These are phyloP conservation scores for Oxygymnocypris stewartii DNA, from an alignment of 2,113 vertebrate species.

Conservation along the genomic window DNA sequence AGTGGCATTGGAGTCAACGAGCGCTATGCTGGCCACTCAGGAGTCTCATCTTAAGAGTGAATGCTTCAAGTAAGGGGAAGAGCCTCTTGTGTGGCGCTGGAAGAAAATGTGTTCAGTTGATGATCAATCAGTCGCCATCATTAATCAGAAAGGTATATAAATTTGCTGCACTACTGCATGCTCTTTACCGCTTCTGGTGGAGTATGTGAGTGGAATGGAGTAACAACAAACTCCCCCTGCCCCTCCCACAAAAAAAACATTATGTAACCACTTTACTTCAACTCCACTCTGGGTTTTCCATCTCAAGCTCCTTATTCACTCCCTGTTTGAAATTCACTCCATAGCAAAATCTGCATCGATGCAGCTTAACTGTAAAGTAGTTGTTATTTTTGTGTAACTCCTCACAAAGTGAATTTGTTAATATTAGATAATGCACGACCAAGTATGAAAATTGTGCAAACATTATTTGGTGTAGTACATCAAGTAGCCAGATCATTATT, in stretches of 20 bases:
- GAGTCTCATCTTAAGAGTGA: background rate
- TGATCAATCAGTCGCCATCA: background rate
- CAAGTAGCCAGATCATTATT: too few species aligned
- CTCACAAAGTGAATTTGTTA: too few species aligned
- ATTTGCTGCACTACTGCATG: conserved; percentile 11
- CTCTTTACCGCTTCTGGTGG: background rate
- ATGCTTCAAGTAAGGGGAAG: background rate
- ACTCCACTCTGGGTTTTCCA: background rate
- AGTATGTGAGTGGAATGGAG: background rate
- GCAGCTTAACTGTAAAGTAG: too few species aligned
- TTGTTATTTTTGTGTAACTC: too few species aligned
- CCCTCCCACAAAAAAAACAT: background rate
- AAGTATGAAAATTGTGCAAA: too few species aligned
- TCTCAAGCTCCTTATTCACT: background rate
- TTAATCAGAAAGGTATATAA: conserved; percentile 17
- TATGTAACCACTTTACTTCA: background rate
- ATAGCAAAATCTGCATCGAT: too few species aligned
- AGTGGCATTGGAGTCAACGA: background rate
- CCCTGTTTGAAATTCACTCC: background rate
- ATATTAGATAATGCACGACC: too few species aligned
- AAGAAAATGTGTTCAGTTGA: conserved; percentile 24
- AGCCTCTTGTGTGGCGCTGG: background rate
- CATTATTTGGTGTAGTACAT: too few species aligned
- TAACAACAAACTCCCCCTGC: background rate
- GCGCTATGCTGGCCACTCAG: background rate